phyloP scores from a whole-genome alignment of 2,888 invertebrate species.

The Eurytoma adleriae region DNA sequence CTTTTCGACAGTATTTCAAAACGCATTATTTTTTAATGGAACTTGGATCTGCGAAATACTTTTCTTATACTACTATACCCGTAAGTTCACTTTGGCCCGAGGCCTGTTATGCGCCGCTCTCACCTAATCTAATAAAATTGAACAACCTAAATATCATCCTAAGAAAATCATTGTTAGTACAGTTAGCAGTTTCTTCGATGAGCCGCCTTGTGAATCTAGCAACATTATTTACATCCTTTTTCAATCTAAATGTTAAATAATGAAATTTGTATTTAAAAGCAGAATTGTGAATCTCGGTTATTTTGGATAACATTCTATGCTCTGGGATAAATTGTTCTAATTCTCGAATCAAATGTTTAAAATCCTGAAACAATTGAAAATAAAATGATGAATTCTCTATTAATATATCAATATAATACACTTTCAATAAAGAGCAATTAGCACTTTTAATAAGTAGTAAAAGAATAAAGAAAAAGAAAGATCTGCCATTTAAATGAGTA shows the following conservation, averaged over 20 bases:
- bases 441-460: background rate
- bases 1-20: no score
- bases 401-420: no score
- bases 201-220: constrained; percentile 63
- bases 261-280: constrained; percentile 66
- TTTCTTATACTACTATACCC: no score
- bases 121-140: background rate
- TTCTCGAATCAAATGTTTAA: constrained; percentile 52
- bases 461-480: constrained; percentile 1
- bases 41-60: no score
- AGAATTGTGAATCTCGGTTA: constrained; percentile 55
- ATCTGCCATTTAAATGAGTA: no score
- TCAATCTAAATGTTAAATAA: constrained; percentile 60
- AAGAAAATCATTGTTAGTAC: constrained; percentile 62
- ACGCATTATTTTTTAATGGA: no score
- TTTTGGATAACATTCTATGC: constrained; percentile 58
- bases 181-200: constrained; percentile 63
- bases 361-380: constrained; percentile 45
- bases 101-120: no score
- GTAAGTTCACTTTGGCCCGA: no score
- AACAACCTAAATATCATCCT: constrained; percentile 65
- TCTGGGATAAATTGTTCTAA: constrained; percentile 59
- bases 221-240: constrained; percentile 63
- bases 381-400: background rate
- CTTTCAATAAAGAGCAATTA: no score